Conservation (phyloP, 2,888 invertebrate genomes). For the Aromia moschata region DNA sequence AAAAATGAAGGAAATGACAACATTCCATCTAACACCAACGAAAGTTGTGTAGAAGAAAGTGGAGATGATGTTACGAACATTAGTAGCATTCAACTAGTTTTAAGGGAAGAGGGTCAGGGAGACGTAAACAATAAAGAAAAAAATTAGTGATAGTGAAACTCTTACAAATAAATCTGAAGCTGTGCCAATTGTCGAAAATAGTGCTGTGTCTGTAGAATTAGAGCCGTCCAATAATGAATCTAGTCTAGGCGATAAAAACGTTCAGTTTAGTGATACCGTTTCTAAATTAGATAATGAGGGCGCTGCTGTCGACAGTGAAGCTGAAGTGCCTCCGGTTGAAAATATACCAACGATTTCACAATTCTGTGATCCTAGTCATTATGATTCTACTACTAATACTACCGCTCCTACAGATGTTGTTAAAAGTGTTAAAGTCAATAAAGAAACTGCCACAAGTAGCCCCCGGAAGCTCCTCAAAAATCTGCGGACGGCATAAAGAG, state of each 20-base stretch:
- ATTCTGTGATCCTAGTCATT: slow-evolving; percentile 75
- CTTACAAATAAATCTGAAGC: slow-evolving; percentile 52
- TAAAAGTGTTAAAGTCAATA: slow-evolving; percentile 42
- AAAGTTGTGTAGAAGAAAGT: slow-evolving; percentile 38
- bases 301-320: slow-evolving; percentile 42
- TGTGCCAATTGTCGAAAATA: slow-evolving; percentile 61
- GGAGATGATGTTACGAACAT: slow-evolving; percentile 32
- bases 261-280: slow-evolving; percentile 49
- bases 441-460: slow-evolving; percentile 27
- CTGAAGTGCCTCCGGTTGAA: slow-evolving; percentile 61
- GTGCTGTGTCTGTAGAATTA: slow-evolving; percentile 65
- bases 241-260: slow-evolving; percentile 56
- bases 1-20: slow-evolving; percentile 40
- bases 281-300: slow-evolving; percentile 44
- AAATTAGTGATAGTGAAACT: slow-evolving; percentile 50
- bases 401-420: slow-evolving; percentile 42
- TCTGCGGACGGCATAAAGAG: slow-evolving; percentile 50
- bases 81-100: slow-evolving; percentile 31
- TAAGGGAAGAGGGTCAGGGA: slow-evolving; percentile 40
- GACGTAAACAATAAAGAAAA: slow-evolving; percentile 48
- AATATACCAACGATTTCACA: slow-evolving; percentile 77
- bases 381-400: slow-evolving; percentile 48
- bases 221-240: slow-evolving; percentile 63
- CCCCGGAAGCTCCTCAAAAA: slow-evolving; percentile 38
- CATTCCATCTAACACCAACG: slow-evolving; percentile 30